Base-by-base conservation (phyloP, 2,797 vertebrate species). In the Eutrigla gurnardus region DNA sequence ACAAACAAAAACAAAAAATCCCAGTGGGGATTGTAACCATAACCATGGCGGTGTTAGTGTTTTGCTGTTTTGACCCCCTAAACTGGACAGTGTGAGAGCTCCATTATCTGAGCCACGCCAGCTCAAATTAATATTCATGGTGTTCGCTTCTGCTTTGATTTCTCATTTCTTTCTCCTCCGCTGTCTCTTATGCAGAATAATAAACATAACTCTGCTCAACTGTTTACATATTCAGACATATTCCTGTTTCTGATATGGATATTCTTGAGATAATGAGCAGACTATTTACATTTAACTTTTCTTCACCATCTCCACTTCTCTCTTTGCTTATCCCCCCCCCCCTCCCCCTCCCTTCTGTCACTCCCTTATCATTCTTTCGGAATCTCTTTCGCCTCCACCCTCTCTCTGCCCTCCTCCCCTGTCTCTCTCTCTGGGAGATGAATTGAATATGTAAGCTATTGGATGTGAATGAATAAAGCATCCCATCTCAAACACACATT, bases 401-500 rank as follows among this genome's bases (percentile, higher is more conserved):
- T 53, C 66, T 35, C 69, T 39, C n/a, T 39, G 33, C 45, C 45
- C 65, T 40, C 46, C 36, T 15, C 54, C 46, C 59, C 4, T n/a
- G 9, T 55, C 39, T n/a, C n/a, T 2, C 62, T 91, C 81, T 76
- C 81, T 70, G 76, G 78, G 80, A 91, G 88, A 92, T 93, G 82
- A 93, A 92, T 89, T 87, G 88, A 92, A 92, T 90, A 91, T 91
- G 90, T 88, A 89, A 93, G 86, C 87, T 86, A 89, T 88, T 92
- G 89, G 86, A 89, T 91, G 86, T 87, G 90, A 91, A 91, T 93
- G 92, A 93, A 93, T 92, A 92, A 93, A 93, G 93, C 87, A 88
- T 91, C 83, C 88, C 78, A 14, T 91, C 88, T 89, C 87, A 92
- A 92, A 92, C 90, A 92, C 92, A 92, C 93, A 90, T 83, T 78